Evolutionary conservation across 2,888 invertebrate genomes (phyloP).

Genomic region (Linnaemya tessellans): DNA sequence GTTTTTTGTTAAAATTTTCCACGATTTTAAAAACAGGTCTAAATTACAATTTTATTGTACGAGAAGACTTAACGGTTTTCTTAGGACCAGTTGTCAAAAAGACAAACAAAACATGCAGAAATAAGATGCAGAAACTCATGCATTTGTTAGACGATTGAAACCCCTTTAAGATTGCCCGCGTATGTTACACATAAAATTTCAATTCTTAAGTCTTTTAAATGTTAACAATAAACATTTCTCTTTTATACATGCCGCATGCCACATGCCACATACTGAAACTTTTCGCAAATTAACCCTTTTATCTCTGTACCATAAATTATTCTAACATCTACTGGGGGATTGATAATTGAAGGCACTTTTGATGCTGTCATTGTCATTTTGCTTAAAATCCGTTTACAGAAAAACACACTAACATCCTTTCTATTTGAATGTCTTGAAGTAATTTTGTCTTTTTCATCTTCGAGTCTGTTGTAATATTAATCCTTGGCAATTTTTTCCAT

Average conservation of each 20-base stretch:
- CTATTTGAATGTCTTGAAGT: background rate
- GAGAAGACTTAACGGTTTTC: too few relatives aligned
- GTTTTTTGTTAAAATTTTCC: too few relatives aligned
- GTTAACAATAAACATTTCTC: background rate
- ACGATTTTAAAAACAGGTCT: too few relatives aligned
- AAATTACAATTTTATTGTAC: too few relatives aligned
- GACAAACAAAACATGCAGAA: too few relatives aligned
- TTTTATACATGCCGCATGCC: background rate
- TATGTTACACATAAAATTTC: background rate
- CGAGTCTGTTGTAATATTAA: background rate
- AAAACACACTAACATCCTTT: background rate
- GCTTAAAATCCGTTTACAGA: slow-evolving; percentile 20
- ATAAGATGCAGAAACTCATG: too few relatives aligned
- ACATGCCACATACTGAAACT: background rate
- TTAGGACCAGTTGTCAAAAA: too few relatives aligned
- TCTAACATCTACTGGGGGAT: background rate
- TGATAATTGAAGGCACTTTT: slow-evolving; percentile 1
- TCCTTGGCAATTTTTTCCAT: background rate
- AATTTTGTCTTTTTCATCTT: background rate
- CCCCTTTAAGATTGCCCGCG: background rate
- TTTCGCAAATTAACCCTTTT: slow-evolving; percentile 25
- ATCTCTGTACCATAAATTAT: background rate
- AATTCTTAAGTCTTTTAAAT: background rate
- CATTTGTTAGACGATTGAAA: background rate
- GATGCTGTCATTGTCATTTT: slow-evolving; percentile 32